Conservation (phyloP, 1,140 invertebrate species). For the Zaprionus capensis region DNA sequence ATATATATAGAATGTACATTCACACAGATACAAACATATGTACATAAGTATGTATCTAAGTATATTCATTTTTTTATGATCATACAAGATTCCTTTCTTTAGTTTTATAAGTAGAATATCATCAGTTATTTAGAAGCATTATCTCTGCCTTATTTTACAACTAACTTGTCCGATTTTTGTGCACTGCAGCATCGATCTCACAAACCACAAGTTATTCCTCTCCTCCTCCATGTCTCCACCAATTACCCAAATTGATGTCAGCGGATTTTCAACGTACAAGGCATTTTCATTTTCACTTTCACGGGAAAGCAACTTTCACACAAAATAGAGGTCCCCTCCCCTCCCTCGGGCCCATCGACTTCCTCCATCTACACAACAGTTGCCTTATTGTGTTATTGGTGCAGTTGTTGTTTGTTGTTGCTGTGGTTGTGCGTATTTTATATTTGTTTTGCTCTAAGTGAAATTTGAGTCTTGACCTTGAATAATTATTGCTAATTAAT, state of each 20-base stretch:
- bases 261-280: slow-evolving; percentile 57
- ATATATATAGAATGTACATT: too few relatives aligned
- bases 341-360: neutral
- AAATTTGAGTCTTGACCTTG: slow-evolving; percentile 69
- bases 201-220: slow-evolving; percentile 3
- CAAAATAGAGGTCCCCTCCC: slow-evolving; percentile 4
- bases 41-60: too few relatives aligned
- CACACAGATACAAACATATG: too few relatives aligned
- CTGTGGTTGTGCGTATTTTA: slow-evolving; percentile 42
- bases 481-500: slow-evolving; percentile 77
- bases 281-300: slow-evolving; percentile 75
- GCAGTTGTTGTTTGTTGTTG: slow-evolving; percentile 10
- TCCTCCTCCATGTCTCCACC: neutral
- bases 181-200: slow-evolving; percentile 31
- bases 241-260: slow-evolving; percentile 61
- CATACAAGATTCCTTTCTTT: too few relatives aligned
- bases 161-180: slow-evolving; percentile 43
- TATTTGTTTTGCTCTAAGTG: slow-evolving; percentile 62
- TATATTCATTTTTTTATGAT: too few relatives aligned
- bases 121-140: too few relatives aligned
- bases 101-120: too few relatives aligned
- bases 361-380: slow-evolving; percentile 16
- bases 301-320: slow-evolving; percentile 65
- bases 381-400: neutral
- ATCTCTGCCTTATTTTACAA: neutral